Evolutionary conservation across 2,113 vertebrate genomes (phyloP).

Genomic region (Agapornis roseicollis): DNA sequence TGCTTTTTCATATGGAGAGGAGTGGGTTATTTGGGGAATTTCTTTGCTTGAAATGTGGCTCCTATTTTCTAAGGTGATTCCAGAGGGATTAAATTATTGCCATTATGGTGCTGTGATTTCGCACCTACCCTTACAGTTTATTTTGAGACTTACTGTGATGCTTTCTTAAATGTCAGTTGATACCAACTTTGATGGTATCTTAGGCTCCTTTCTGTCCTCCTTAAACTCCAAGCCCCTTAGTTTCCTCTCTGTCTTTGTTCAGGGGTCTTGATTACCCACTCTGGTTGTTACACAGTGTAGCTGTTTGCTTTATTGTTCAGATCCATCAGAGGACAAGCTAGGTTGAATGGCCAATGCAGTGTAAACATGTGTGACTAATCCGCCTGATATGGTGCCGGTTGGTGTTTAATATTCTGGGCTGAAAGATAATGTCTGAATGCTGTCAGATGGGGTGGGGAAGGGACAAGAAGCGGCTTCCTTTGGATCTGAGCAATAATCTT

Average conservation of each 20-base stretch:
- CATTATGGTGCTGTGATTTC: not conserved
- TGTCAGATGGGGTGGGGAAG: not conserved
- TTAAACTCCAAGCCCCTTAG: not conserved
- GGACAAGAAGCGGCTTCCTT: not conserved
- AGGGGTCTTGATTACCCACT: conserved; percentile 25
- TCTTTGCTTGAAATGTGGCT: not conserved
- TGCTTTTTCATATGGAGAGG: not conserved
- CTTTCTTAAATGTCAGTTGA: not conserved
- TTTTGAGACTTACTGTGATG: not conserved
- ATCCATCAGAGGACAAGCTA: conserved; percentile 26
- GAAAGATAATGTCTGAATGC: not conserved
- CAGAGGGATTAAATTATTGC: not conserved
- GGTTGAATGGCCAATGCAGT: conserved; percentile 23
- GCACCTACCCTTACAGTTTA: not conserved
- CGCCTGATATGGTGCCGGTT: not conserved
- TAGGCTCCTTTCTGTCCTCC: not conserved
- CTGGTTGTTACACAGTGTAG: not conserved
- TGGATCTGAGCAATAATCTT: not conserved
- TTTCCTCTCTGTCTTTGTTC: conserved; percentile 17
- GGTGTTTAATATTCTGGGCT: conserved; percentile 6
- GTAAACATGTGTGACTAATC: conserved; percentile 48
- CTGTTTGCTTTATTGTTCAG: conserved; percentile 39
- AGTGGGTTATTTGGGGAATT: not conserved
- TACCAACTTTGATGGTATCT: not conserved
- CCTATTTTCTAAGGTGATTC: not conserved